Evolutionary conservation across 2,888 invertebrate species (phyloP), one percentile per base, ranked within the genome.

Genomic region (Drosophila greeni): DNA sequence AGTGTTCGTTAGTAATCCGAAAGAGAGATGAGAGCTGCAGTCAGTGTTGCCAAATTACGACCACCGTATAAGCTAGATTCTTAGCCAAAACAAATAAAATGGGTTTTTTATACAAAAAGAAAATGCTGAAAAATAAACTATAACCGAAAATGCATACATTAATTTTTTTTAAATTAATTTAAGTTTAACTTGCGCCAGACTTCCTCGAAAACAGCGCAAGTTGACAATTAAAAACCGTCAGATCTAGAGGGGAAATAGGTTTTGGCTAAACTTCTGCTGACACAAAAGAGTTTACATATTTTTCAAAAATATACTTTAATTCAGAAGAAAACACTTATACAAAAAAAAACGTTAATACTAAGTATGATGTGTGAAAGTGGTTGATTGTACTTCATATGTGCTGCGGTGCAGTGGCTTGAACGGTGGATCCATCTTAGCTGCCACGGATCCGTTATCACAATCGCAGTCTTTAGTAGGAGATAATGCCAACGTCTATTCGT

Each of bases 351-450:
- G 26, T 16, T 8, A 8, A 31, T 18, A 29, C 26, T 45, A 18
- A 5, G 7, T 16, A 5, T 12, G 12, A 29, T 29, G 11, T 29
- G 43, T 29, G 43, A 51, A 49, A 49, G 11, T 5, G 12, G 14
- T 54, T n/a, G 16, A 11, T 60, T 60, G 59, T 60, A 60, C 59
- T 59, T 39, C 45, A 31, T 59, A 37, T 59, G 16, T 39, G 24
- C 31, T 39, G 59, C 43, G 59, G 59, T 59, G 59, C 59, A 45
- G 36, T 58, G 58, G 59, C 23, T 34, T 43, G 59, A 59, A 59
- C 37, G 20, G 14, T 14, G 29, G 43, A 43, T 37, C 43, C 16
- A 31, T n/a, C 26, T 16, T 29, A 5, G 16, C 14, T 33, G 16
- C 33, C 34, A 26, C 16, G 29, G 54, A 56, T 37, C 16, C 36